Base-by-base conservation (phyloP, 2,888 invertebrate species). In the Ariolimax columbianus region DNA sequence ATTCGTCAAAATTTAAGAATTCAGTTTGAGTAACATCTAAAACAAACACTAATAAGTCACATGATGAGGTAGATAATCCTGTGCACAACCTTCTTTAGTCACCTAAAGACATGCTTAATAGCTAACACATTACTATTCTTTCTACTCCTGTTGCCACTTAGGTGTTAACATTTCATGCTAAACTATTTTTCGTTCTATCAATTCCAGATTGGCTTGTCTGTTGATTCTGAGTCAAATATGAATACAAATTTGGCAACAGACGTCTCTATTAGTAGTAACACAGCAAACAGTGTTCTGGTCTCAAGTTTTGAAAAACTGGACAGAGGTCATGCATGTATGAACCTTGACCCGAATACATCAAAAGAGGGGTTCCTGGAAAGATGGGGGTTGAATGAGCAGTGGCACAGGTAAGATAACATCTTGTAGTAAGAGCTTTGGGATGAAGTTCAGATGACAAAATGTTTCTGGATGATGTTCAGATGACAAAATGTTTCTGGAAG, bases 341-440 rank as follows among this genome's bases (percentile, higher is more conserved):
- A 36, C 40, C 40, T 4, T 14, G 30, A 17, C 1, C 14, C 47
- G 40, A 19, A 3, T 1, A 33, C 9, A 80, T 11, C 2, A 0
- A 47, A 51, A 38, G 63, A 77, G 36, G 83, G 83, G 0, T 78
- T 51, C 59, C 17, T 83, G 51, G 83, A 83, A 47, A 78, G 43
- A 38, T 9, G 33, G 26, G 70, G 36, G 14, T 36, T 30, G 7
- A 47, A 43, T 68, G 83, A 70, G 38, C 38, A 83, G 23, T 83
- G 83, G 83, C 66, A n/a, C 3, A 78, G 78, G 83, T 83, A 59
- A 14, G 30, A 4, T n/a, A n/a, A n/a, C n/a, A n/a, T n/a, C n/a
- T n/a, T n/a, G n/a, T n/a, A n/a, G n/a, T n/a, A n/a, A n/a, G n/a
- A n/a, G n/a, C n/a, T n/a, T n/a, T n/a, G n/a, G n/a, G n/a, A n/a